Base-by-base conservation (phyloP, 2,888 invertebrate species). In the Melinaea marsaeus region DNA sequence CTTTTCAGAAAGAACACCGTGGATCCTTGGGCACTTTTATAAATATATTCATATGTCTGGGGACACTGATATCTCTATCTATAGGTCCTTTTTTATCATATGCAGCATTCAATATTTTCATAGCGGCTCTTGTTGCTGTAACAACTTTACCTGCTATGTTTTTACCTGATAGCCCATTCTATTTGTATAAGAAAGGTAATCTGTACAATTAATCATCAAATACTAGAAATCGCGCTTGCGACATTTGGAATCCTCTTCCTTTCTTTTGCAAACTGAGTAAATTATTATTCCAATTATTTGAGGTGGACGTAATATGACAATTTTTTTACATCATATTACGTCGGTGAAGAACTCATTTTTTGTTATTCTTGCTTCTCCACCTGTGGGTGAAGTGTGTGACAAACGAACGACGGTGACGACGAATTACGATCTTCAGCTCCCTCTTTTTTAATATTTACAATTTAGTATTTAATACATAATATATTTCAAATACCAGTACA, bases 21-120 rank as follows among this genome's bases (percentile, higher is more conserved):
- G 87, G 88, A 2, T 74, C 81, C 1, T 67, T 87, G 0, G 84
- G 88, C 2, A 81, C 84, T 0, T 78, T 88, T 1, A 74, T 87
- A 0, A 87, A 88, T 61, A 78, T 88, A 11, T 75, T 83, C 62
- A 79, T 81, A 32, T 85, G 85, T 0, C 62, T 82, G 1, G 88
- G 87, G 3, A 72, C 83, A 1, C 79, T 87, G 7, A 75, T 73
- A 3, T 83, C 81, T 75, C 63, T 86, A 13, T 78, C 81, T 1
- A 71, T 85, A n/a, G 88, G 88, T 0, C 88, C 88, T 0, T 87
- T 83, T 67, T 65, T 79, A 4, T 77, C 83, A 0, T 88, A 85
- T 63, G 46, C 71, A 0, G 65, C 73, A 0, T 68, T 84, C 32
- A 88, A 83, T 64, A 68, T 74, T 0, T 69, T 83, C 5, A 76